phyloP scores from a whole-genome alignment of 2,888 invertebrate genomes.

The Pachliopta kotzebuea region DNA sequence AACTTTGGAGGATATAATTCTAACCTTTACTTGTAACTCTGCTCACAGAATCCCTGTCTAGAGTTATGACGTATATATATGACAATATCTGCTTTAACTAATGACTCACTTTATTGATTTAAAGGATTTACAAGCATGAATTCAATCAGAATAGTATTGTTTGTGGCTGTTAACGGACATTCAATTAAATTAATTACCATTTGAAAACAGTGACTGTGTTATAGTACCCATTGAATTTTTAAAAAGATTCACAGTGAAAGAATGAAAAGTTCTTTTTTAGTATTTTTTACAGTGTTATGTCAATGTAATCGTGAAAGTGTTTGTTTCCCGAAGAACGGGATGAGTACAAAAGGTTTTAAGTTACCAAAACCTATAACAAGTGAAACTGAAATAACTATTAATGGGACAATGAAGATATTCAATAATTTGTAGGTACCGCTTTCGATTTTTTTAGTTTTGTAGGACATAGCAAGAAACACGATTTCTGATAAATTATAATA shows the following conservation, averaged over 20 bases:
- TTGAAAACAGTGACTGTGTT: constrained; percentile 2
- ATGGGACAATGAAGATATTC: constrained; percentile 22
- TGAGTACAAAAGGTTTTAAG: not conserved
- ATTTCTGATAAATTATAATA: no score
- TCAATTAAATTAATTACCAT: constrained; percentile 8
- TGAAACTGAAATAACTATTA: constrained; percentile 14
- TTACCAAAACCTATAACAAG: not conserved
- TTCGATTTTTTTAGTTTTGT: no score
- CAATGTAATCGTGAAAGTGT: constrained; percentile 10
- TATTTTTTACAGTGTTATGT: constrained; percentile 10
- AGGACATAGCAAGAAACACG: no score
- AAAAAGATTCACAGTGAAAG: not conserved
- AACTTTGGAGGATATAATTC: not conserved
- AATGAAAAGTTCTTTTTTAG: constrained; percentile 17
- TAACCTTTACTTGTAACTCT: constrained; percentile 10
- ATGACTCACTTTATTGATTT: constrained; percentile 25
- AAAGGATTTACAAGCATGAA: constrained; percentile 23
- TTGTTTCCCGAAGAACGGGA: not conserved
- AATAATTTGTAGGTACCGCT: constrained; percentile 17
- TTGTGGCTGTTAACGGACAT: constrained; percentile 8
- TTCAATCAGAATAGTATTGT: constrained; percentile 17
- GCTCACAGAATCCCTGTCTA: constrained; percentile 21
- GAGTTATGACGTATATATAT: constrained; percentile 24
- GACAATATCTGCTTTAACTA: constrained; percentile 17
- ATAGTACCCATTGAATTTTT: not conserved